These are phyloP conservation scores for Pituophis catenifer DNA, from an alignment of 2,113 vertebrate genomes.

Conservation along the genomic window DNA sequence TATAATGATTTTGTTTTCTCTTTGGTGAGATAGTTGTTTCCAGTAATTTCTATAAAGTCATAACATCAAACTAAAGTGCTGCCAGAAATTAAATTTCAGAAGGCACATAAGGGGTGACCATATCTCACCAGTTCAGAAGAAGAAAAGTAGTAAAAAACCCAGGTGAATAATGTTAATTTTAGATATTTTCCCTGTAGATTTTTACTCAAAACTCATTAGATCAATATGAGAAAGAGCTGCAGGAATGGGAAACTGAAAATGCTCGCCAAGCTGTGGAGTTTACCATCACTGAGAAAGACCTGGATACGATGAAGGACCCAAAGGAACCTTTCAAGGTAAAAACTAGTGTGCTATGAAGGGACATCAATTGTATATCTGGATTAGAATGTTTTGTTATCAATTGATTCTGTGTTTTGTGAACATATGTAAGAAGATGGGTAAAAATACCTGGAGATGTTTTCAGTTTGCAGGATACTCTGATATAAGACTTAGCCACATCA, in stretches of 20 bases:
- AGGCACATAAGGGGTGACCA: not conserved
- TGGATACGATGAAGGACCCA: constrained; percentile 37
- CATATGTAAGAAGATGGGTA: not conserved
- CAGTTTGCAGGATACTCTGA: not conserved
- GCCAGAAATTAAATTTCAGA: not conserved
- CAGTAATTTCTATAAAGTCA: not conserved
- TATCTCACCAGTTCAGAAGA: not conserved
- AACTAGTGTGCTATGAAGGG: not conserved
- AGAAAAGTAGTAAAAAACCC: not conserved
- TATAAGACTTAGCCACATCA: not conserved
- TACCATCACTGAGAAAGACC: constrained; percentile 76
- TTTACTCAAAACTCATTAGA: constrained; percentile 63
- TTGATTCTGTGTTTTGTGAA: not conserved
- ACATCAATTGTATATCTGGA: not conserved
- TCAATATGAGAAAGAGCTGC: constrained; percentile 69
- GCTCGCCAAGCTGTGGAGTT: constrained; percentile 76
- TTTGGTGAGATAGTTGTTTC: not conserved
- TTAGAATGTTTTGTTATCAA: not conserved
- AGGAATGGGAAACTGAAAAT: constrained; percentile 73
- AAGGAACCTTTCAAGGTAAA: constrained; percentile 28
- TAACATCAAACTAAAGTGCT: not conserved
- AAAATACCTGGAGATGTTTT: not conserved
- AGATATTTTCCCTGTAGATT: constrained; percentile 64
- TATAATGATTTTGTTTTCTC: not conserved
- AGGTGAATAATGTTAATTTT: not conserved